A percentile compares a stretch with the other conserved stretches of the same genome.
These are phyloP conservation scores for Eupithecia exiguata DNA, from an alignment of 2,888 invertebrate species.

Conservation along the genomic window DNA sequence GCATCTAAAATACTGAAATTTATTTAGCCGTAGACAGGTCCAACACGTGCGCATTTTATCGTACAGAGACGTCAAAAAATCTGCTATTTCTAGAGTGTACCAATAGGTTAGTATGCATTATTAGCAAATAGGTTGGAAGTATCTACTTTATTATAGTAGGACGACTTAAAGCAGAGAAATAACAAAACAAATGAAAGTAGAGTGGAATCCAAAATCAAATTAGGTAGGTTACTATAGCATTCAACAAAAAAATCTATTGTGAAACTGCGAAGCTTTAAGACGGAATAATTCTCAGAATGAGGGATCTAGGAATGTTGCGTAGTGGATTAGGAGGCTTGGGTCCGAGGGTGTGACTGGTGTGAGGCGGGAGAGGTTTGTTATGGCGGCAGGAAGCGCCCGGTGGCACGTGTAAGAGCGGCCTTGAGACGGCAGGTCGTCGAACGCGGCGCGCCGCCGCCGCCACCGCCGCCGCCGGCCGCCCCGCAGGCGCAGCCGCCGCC, in stretches of 20 bases:
- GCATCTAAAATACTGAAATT: slow-evolving; percentile 34
- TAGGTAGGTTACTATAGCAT: background rate
- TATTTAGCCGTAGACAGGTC: slow-evolving; percentile 1
- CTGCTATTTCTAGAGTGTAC: background rate
- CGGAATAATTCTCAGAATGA: slow-evolving; percentile 45
- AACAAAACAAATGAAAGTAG: background rate
- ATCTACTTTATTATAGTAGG: no score
- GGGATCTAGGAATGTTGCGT: slow-evolving; percentile 47
- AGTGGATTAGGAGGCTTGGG: slow-evolving; percentile 43
- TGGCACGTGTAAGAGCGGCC: slow-evolving; percentile 81
- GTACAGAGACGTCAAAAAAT: background rate
- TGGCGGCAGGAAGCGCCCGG: slow-evolving; percentile 79
- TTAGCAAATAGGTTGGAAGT: no score
- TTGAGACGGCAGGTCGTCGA: slow-evolving; percentile 80
- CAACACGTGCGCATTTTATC: background rate
- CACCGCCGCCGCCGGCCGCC: slow-evolving; percentile 26
- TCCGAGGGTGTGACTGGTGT: slow-evolving; percentile 48
- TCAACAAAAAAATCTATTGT: slow-evolving; percentile 4
- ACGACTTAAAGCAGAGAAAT: background rate
- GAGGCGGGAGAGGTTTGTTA: slow-evolving; percentile 77
- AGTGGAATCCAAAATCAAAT: background rate
- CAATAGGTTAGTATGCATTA: no score
- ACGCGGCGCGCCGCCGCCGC: slow-evolving; percentile 66
- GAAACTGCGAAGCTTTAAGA: background rate
- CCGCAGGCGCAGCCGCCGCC: slow-evolving; percentile 54